Conservation (phyloP, 30 jellyfish, hydroid and myxozoan genomes). For the Cassiopea andromeda region DNA sequence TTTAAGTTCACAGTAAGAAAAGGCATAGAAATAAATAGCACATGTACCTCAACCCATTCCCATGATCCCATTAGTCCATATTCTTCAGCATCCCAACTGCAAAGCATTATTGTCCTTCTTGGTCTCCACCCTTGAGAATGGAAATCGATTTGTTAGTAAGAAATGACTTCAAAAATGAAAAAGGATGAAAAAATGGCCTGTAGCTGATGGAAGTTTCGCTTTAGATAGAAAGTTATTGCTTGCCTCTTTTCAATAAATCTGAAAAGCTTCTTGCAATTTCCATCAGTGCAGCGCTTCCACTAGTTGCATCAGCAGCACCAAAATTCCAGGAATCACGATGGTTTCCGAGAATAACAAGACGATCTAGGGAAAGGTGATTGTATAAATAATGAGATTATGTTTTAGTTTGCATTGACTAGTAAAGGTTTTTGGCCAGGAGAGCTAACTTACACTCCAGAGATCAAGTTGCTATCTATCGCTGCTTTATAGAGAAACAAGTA, state of each 20-base stretch:
- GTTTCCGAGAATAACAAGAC: conserved; percentile 86
- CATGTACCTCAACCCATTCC: conserved; percentile 78
- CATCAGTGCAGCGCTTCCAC: conserved; percentile 93
- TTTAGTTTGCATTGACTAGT: too few relatives aligned
- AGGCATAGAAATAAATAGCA: too few relatives aligned
- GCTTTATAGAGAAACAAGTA: too few relatives aligned
- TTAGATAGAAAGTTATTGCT: neutral
- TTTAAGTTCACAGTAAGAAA: too few relatives aligned
- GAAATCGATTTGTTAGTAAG: too few relatives aligned
- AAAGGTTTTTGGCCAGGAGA: too few relatives aligned
- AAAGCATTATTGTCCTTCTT: conserved; percentile 70
- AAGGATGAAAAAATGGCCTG: too few relatives aligned
- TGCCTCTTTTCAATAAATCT: conserved; percentile 56
- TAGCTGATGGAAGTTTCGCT: neutral
- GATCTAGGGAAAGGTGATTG: conserved; percentile 45
- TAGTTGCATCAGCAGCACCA: conserved; percentile 94
- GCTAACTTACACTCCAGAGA: too few relatives aligned
- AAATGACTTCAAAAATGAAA: too few relatives aligned
- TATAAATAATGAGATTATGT: too few relatives aligned
- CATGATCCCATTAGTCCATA: conserved; percentile 78
- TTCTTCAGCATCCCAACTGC: conserved; percentile 88
- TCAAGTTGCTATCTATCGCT: too few relatives aligned
- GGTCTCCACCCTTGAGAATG: conserved; percentile 69
- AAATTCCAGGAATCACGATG: conserved; percentile 96
- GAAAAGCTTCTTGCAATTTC: conserved; percentile 85